Base-by-base conservation (phyloP, 1,140 invertebrate species). In the Drosophila ercepeae region DNA sequence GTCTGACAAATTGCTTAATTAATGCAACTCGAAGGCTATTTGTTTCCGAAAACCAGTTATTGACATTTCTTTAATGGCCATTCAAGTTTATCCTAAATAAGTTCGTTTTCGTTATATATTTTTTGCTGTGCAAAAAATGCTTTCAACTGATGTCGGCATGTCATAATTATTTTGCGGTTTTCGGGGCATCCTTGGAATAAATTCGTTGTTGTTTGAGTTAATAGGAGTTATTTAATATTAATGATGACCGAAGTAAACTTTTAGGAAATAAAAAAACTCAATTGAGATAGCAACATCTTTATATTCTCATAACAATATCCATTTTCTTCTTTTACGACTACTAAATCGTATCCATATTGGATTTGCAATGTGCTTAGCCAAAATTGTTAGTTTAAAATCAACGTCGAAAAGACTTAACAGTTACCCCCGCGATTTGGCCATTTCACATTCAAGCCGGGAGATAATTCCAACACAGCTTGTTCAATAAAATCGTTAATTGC, bases 1-100 rank as follows among this genome's bases (percentile, higher is more conserved):
- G 68, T 71, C 52, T 86, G 82, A 88, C 82, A 86, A 86, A 86
- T 86, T 86, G 78, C 83, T 86, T 89, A 86, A 86, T 82, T 86
- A 86, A 88, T 78, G 54, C 74, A 49, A 71, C 46, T 70, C 46
- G 77, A 84, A 68, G 75, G 67, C 82, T 67, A 88, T 88, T 88
- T 86, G 73, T 77, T 55, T 69, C 55, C 46, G 18, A 55, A 32
- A 83, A 78, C 46, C 55, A 71, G 79, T 70, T 83, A 60, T 64
- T 78, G 69, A 55, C 63, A 83, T 75, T 70, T 75, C 75, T 72
- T 72, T 67, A 84, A 83, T 83, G 68, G 65, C 57, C 39, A 75
- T 45, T 67, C 52, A 52, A 54, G 59, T 63, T 74, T 58, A 57
- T 46, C 29, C 42, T 19, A 67, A 51, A 23, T 52, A 41, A 67